Base-by-base conservation (phyloP, 2,888 invertebrate genomes). In the Trissolcus japonicus region DNA sequence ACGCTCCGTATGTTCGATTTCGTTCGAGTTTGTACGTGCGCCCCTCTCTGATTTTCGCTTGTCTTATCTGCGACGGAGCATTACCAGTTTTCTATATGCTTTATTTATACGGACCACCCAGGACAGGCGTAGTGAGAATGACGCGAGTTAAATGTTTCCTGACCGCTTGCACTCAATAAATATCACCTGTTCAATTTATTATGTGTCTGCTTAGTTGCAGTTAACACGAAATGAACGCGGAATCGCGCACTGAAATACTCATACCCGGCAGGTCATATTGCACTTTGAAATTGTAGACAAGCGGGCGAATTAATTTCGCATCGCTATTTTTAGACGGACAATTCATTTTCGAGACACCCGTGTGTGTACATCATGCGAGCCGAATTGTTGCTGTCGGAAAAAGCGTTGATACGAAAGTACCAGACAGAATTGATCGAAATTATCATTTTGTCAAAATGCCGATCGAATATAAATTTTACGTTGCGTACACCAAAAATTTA, bases 21-120 rank as follows among this genome's bases (percentile, higher is more conserved):
- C 29, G 29, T 7, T 29, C 4, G 29, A 29, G 7, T 29, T 29
- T 29, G 7, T n/a, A 19, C 11, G 9, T 35, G 11, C 11, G 1
- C 25, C 25, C 25, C 25, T 0, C 35, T 7, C 11, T 35, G 35
- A 9, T 35, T 35, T 35, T 11, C 35, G 35, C 35, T 35, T 35
- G 14, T 57, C 71, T 74, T 74, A 68, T 73, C 63, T 7, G 35
- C 65, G 41, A 21, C 51, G 46, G 16, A 59, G 62, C 55, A 29
- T 69, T 68, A 69, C 73, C 65, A 56, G 73, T 66, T 73, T 71
- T 19, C 79, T 76, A 50, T 68, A 73, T 67, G 80, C 76, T 81
- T 84, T 86, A 84, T 85, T 85, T 83, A 85, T 82, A 79, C 65
- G 80, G 85, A 82, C 85, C 85, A 85, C 87, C 85, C 86, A 80